Conservation (phyloP, 2,113 vertebrate species). For the Oncorhynchus clarkii region DNA sequence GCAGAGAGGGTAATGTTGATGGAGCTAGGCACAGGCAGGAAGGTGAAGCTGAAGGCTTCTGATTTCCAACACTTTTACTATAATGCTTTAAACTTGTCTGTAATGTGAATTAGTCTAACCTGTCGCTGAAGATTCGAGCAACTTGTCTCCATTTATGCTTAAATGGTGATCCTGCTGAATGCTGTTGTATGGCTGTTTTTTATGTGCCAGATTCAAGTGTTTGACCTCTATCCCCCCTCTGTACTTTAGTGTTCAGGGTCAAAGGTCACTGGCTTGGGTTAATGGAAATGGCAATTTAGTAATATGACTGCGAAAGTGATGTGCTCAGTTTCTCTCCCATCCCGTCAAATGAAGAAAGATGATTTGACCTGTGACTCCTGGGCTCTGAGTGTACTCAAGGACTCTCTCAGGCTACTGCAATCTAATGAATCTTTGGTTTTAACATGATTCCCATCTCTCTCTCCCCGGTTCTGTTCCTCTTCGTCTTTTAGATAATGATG, state of each 20-base stretch:
- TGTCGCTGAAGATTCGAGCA: neutral
- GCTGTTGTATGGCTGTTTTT: neutral
- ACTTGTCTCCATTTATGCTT: neutral
- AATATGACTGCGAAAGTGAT: neutral
- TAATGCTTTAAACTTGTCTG: neutral
- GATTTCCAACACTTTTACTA: neutral
- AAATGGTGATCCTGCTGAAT: neutral
- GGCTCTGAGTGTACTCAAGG: neutral
- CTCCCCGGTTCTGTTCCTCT: neutral
- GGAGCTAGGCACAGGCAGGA: neutral
- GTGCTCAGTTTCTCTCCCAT: neutral
- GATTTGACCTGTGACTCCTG: neutral
- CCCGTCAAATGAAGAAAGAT: neutral
- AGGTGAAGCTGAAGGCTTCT: neutral
- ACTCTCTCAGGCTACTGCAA: neutral
- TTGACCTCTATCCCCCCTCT: neutral
- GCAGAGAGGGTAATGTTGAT: neutral
- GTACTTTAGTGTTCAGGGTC: no score
- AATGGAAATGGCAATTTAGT: neutral
- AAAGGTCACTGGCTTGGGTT: neutral
- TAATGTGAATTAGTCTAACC: neutral
- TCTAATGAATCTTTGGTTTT: conserved; percentile 11
- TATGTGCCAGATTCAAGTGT: neutral
- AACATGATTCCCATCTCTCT: conserved; percentile 1
- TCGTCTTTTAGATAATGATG: conserved; percentile 68